Evolutionary conservation across 1,140 invertebrate species (phyloP).

Genomic region (Manduca sexta): DNA sequence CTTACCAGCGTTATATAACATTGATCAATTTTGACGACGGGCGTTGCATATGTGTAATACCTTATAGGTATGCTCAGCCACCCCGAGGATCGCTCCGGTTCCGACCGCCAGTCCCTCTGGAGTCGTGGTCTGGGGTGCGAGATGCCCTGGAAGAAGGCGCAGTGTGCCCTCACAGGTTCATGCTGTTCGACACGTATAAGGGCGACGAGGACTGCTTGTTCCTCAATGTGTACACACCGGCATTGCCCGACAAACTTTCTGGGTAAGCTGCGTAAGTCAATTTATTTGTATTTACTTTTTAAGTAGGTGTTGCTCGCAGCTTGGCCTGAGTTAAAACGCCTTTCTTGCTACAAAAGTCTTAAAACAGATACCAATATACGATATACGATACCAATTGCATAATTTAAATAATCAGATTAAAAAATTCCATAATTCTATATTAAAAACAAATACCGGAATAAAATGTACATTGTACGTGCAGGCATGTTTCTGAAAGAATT

Average conservation of each 20-base stretch:
- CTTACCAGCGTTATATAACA: no score
- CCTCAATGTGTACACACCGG: conserved; percentile 74
- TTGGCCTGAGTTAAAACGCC: no score
- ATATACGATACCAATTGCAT: no score
- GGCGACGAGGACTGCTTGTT: conserved; percentile 75
- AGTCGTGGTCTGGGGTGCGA: conserved; percentile 76
- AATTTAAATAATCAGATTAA: no score
- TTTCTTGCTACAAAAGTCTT: no score
- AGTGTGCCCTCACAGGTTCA: conserved; percentile 74
- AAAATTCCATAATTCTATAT: no score
- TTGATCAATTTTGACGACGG: no score
- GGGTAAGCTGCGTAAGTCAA: conserved; percentile 41
- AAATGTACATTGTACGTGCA: no score
- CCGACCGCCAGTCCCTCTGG: conserved; percentile 73
- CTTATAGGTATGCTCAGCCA: conserved; percentile 62
- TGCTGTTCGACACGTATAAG: conserved; percentile 75
- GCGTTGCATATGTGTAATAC: not conserved
- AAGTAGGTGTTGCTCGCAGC: no score
- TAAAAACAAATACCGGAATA: no score
- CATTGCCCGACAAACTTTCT: conserved; percentile 62
- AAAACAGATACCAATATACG: no score
- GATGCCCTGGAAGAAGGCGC: conserved; percentile 76
- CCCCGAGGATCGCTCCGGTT: conserved; percentile 65
- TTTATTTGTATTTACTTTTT: not conserved
- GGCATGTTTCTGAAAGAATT: no score